phyloP scores from a whole-genome alignment of 92 coral and sea anemone genomes.

The Parazoanthus atlanticus region DNA sequence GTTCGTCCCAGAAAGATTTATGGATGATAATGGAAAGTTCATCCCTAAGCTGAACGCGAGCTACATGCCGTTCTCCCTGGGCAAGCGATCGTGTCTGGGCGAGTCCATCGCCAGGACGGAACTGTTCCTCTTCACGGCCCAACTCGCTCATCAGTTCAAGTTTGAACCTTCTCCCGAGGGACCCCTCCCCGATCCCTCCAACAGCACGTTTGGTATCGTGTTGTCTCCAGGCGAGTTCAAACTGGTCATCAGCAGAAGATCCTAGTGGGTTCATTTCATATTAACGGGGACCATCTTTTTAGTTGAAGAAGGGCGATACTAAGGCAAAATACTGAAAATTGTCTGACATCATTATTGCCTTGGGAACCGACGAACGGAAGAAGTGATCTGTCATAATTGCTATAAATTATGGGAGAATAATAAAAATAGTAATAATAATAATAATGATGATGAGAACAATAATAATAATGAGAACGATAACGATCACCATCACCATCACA shows the following conservation, averaged over 20 bases:
- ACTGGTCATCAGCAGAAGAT: constrained; percentile 8
- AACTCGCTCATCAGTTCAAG: constrained; percentile 58
- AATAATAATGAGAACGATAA: too few species aligned
- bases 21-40: constrained; percentile 59
- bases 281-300: neutral
- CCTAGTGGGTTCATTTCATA: neutral
- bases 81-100: constrained; percentile 81
- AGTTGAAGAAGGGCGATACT: neutral
- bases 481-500: too few species aligned
- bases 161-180: constrained; percentile 52
- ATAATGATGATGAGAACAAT: too few species aligned
- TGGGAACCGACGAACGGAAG: too few species aligned
- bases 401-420: too few species aligned
- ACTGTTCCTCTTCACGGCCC: constrained; percentile 65
- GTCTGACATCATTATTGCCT: too few species aligned
- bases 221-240: constrained; percentile 13
- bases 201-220: constrained; percentile 24
- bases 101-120: constrained; percentile 70
- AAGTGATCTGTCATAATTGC: too few species aligned
- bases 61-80: constrained; percentile 63
- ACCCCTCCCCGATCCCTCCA: constrained; percentile 56
- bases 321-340: too few species aligned
- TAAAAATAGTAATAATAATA: too few species aligned
- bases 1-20: constrained; percentile 72
- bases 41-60: constrained; percentile 45